Evolutionary conservation across 2,797 vertebrate genomes (phyloP).

Genomic region (Pipistrellus pygmaeus): DNA sequence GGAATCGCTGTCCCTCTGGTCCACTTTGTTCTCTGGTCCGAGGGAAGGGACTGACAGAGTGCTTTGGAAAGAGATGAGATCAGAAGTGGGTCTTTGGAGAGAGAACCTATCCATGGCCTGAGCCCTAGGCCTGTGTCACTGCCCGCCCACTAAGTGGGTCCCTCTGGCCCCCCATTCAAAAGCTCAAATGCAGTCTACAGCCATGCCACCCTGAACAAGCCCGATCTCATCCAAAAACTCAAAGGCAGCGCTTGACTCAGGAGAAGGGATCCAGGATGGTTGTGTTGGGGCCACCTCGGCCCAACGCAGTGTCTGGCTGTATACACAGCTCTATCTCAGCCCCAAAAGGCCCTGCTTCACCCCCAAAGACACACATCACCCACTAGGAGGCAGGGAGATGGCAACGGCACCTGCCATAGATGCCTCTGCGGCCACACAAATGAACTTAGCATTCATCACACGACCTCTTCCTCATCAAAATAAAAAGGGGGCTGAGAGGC

Average conservation of each 20-base stretch:
- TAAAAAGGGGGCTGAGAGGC: conserved; percentile 26
- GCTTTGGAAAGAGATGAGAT: conserved; percentile 10
- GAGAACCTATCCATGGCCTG: background rate
- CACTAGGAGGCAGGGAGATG: background rate
- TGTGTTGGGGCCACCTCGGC: background rate
- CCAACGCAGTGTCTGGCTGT: background rate
- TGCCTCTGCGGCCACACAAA: background rate
- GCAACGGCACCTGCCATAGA: background rate
- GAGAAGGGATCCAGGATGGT: background rate
- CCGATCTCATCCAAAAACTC: no score
- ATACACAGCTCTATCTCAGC: background rate
- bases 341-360: background rate
- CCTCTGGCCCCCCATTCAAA: background rate
- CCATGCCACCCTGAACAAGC: no score
- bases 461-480: background rate
- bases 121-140: background rate
- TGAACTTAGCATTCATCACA: background rate
- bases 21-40: background rate
- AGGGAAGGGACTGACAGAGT: background rate
- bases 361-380: background rate
- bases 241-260: background rate
- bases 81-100: background rate
- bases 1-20: background rate
- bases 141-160: background rate
- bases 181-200: no score